Evolutionary conservation across 2,797 vertebrate species (phyloP).

Genomic region (Poecilia picta): DNA sequence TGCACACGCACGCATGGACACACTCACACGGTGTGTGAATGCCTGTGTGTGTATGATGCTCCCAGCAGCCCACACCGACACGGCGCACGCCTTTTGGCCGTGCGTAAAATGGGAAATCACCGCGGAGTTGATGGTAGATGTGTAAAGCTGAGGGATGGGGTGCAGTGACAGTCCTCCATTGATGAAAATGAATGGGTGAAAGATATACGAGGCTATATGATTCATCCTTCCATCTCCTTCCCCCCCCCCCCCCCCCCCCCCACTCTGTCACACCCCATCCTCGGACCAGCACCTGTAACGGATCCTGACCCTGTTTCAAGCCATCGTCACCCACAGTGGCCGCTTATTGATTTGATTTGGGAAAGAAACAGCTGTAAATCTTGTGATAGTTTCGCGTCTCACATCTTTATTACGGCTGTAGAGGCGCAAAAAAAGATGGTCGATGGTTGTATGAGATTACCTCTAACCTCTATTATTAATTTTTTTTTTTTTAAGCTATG

Average conservation of each 20-base stretch:
- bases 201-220: conserved; percentile 64
- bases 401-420: neutral
- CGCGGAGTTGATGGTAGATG: conserved; percentile 23
- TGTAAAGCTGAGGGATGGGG: conserved; percentile 42
- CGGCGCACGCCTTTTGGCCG: conserved; percentile 28
- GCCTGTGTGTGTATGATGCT: neutral
- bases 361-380: neutral
- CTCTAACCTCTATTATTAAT: conserved; percentile 5
- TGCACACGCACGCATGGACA: neutral
- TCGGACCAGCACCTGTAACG: conserved; percentile 69
- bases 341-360: neutral
- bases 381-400: neutral
- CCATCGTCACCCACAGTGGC: conserved; percentile 32
- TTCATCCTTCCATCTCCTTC: conserved; percentile 50
- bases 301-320: conserved; percentile 66
- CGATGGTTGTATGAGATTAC: conserved; percentile 24
- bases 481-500: neutral
- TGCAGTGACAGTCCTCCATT: conserved; percentile 56
- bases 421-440: conserved; percentile 7
- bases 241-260: too few relatives aligned
- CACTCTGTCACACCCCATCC: conserved; percentile 69
- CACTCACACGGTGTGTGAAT: neutral
- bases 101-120: conserved; percentile 42
- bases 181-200: conserved; percentile 58
- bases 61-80: conserved; percentile 14